A percentile compares a stretch with the other conserved stretches of the same genome.
Conservation (phyloP, 2,888 invertebrate species). For the Lasioglossum morio region DNA sequence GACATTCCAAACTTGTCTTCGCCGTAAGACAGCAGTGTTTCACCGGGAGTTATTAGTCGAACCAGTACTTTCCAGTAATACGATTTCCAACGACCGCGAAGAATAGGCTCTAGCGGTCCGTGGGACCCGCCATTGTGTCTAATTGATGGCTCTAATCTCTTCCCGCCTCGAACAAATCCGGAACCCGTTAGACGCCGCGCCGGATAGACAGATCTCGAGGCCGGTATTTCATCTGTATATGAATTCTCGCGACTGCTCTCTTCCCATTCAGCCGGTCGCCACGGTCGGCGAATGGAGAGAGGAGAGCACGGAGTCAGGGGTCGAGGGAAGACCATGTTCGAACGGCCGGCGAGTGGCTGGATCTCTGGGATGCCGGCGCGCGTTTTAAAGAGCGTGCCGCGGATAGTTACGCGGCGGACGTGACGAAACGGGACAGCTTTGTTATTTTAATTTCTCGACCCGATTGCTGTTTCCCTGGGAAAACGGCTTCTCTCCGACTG, state of each 20-base stretch:
- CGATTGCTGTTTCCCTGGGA: conserved; percentile 24
- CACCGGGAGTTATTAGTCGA: neutral
- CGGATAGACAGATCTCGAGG: conserved; percentile 10
- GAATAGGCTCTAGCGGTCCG: neutral
- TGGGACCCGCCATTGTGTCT: conserved; percentile 3
- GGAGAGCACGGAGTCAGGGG: conserved; percentile 1
- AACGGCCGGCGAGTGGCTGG: conserved; percentile 25
- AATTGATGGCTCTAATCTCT: neutral
- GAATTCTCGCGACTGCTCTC: conserved; percentile 41
- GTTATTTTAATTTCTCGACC: conserved; percentile 43
- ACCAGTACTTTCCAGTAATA: neutral
- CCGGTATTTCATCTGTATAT: conserved; percentile 22
- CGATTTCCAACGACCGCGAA: neutral
- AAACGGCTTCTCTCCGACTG: neutral
- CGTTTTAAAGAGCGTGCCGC: conserved; percentile 41
- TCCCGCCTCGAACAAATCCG: conserved; percentile 2
- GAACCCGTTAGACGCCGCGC: conserved; percentile 27
- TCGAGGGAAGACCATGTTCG: conserved; percentile 18
- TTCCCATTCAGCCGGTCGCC: conserved; percentile 14
- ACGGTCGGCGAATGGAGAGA: neutral
- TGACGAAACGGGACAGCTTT: conserved; percentile 30
- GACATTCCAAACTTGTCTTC: neutral
- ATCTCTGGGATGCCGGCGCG: conserved; percentile 47
- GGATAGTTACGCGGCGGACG: conserved; percentile 30
- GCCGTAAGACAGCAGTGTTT: neutral